These are phyloP conservation scores for Drosophila pandora DNA, from an alignment of 1,140 invertebrate species.

Conservation along the genomic window DNA sequence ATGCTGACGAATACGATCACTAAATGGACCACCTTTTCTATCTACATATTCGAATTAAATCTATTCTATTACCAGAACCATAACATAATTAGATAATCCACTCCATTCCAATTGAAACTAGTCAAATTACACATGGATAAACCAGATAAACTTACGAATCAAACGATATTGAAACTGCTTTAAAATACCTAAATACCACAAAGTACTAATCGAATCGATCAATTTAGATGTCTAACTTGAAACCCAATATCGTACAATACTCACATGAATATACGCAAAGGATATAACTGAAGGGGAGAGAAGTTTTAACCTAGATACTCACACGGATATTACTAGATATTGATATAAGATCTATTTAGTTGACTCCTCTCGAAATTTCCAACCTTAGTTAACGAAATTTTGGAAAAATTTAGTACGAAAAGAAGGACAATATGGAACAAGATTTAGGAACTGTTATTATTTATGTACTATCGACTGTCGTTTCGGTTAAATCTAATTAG, in stretches of 20 bases:
- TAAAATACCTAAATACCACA: constrained; percentile 48
- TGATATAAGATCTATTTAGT: constrained; percentile 18
- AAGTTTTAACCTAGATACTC: constrained; percentile 34
- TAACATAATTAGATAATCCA: constrained; percentile 34
- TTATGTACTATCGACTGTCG: constrained; percentile 19
- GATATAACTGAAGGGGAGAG: constrained; percentile 17
- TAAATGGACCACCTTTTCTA: constrained; percentile 82
- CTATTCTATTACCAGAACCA: constrained; percentile 40
- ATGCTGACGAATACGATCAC: constrained; percentile 77
- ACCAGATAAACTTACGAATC: constrained; percentile 28
- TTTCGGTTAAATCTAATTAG: constrained; percentile 14
- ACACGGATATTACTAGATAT: constrained; percentile 27
- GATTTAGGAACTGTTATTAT: constrained; percentile 31
- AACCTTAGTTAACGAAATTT: constrained; percentile 42
- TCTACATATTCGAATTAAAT: constrained; percentile 53
- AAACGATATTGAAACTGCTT: constrained; percentile 42
- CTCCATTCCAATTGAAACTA: constrained; percentile 47
- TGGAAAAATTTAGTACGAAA: constrained; percentile 40
- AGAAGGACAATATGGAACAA: constrained; percentile 59
- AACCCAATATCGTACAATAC: constrained; percentile 43
- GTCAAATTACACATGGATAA: constrained; percentile 55
- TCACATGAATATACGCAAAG: constrained; percentile 34
- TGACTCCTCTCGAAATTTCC: constrained; percentile 5
- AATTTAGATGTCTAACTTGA: constrained; percentile 60
- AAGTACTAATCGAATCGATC: constrained; percentile 48